A percentile compares a stretch with the other conserved stretches of the same genome.
These are phyloP conservation scores for Pseudococcus viburni DNA, from an alignment of 2,888 invertebrate species.

Conservation along the genomic window DNA sequence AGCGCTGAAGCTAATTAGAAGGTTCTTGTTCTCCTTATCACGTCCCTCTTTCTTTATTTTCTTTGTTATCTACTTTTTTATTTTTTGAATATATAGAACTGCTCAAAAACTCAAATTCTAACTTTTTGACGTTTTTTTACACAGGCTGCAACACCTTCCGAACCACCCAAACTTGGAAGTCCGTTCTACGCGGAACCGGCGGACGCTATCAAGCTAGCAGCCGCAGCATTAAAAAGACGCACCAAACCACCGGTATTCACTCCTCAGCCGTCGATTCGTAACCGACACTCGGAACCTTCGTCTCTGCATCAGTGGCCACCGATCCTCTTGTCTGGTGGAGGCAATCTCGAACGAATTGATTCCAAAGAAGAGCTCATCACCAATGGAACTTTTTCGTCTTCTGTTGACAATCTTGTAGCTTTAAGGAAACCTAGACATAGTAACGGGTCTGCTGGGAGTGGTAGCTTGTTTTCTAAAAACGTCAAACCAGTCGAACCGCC, in stretches of 20 bases:
- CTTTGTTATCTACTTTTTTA: too few species aligned
- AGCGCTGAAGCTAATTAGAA: too few species aligned
- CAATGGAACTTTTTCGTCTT: slow-evolving; percentile 74
- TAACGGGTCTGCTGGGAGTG: slow-evolving; percentile 64
- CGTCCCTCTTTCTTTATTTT: too few species aligned
- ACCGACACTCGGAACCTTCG: slow-evolving; percentile 74
- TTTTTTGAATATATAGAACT: too few species aligned
- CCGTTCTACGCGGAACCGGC: slow-evolving; percentile 93
- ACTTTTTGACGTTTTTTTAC: too few species aligned
- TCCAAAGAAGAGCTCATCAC: slow-evolving; percentile 70
- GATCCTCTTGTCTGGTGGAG: slow-evolving; percentile 70
- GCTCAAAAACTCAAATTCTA: background rate
- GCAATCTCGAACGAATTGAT: slow-evolving; percentile 72
- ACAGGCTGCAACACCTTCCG: slow-evolving; percentile 51
- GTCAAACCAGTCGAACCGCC: slow-evolving; percentile 84
- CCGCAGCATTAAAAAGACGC: slow-evolving; percentile 58
- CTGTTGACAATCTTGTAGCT: slow-evolving; percentile 79
- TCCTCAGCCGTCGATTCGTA: slow-evolving; percentile 68
- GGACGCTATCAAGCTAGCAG: slow-evolving; percentile 78
- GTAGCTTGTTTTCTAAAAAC: slow-evolving; percentile 73
- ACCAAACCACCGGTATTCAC: slow-evolving; percentile 29
- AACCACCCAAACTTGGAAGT: slow-evolving; percentile 79
- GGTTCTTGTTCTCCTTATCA: too few species aligned
- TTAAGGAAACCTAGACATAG: slow-evolving; percentile 69
- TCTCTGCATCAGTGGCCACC: slow-evolving; percentile 71